Evolutionary conservation across 2,888 invertebrate genomes (phyloP).

Genomic region (Allophyes oxyacanthae): DNA sequence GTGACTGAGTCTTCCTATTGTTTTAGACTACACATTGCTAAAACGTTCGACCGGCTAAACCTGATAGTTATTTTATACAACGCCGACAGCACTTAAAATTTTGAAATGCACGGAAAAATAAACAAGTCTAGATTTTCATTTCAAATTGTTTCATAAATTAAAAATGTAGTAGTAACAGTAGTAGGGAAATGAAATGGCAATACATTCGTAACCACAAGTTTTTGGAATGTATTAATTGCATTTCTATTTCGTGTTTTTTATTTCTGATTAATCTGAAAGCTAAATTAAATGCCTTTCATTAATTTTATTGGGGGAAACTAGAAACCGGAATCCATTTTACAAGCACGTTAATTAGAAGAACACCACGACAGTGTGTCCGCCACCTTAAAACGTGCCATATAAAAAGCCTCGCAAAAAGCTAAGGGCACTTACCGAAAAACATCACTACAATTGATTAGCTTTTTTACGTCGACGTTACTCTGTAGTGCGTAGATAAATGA

Average conservation of each 20-base stretch:
- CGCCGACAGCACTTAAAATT: too few relatives aligned
- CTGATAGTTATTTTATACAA: too few relatives aligned
- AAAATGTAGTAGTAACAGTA: too few relatives aligned
- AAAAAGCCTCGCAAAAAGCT: constrained; percentile 73
- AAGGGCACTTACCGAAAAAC: constrained; percentile 74
- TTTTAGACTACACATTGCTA: constrained; percentile 46
- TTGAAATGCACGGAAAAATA: too few relatives aligned
- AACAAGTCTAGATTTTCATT: too few relatives aligned
- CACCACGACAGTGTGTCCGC: constrained; percentile 30
- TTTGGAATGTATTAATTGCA: too few relatives aligned
- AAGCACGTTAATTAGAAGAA: constrained; percentile 5
- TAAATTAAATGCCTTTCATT: too few relatives aligned
- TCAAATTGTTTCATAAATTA: too few relatives aligned
- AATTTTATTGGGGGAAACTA: too few relatives aligned
- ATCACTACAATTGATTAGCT: constrained; percentile 76
- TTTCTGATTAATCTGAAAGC: background rate
- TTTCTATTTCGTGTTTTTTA: too few relatives aligned
- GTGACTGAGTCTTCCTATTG: constrained; percentile 55
- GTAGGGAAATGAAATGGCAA: too few relatives aligned
- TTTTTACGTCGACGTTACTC: constrained; percentile 63
- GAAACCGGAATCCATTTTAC: background rate
- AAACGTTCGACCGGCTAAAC: constrained; percentile 25
- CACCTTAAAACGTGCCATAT: constrained; percentile 58
- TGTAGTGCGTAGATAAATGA: constrained; percentile 66
- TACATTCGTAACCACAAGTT: too few relatives aligned